phyloP scores from a whole-genome alignment of 2,888 invertebrate genomes.

The Malthinus flaveolus region DNA sequence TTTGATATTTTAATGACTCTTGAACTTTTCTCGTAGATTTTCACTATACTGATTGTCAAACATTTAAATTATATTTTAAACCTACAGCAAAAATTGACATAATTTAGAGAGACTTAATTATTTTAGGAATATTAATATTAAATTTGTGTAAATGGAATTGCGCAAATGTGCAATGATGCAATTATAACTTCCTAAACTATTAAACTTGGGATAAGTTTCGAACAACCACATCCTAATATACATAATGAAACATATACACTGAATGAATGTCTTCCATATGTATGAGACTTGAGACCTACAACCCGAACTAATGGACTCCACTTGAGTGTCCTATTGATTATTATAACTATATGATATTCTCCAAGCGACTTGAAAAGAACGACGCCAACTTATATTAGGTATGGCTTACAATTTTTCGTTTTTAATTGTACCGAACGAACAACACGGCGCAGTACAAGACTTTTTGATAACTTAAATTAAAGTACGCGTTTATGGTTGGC shows the following conservation, averaged over 20 bases:
- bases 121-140: neutral
- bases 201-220: conserved; percentile 17
- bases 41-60: too few species aligned
- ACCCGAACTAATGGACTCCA: conserved; percentile 33
- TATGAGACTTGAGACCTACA: conserved; percentile 32
- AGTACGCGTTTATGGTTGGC: too few species aligned
- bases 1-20: too few species aligned
- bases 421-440: neutral
- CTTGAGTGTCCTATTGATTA: conserved; percentile 31
- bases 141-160: too few species aligned
- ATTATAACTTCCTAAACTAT: neutral
- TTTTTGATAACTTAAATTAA: too few species aligned
- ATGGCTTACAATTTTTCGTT: neutral
- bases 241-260: conserved; percentile 31
- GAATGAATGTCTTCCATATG: conserved; percentile 32
- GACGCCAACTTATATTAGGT: neutral
- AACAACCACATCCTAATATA: conserved; percentile 31
- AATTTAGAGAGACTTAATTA: conserved; percentile 3
- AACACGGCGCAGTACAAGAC: too few species aligned
- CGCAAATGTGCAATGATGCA: too few species aligned
- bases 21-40: too few species aligned
- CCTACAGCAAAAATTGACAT: neutral
- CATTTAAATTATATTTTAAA: too few species aligned
- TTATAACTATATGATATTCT: conserved; percentile 3
- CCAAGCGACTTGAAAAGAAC: neutral